These are phyloP conservation scores for Zootermopsis nevadensis DNA, from an alignment of 2,888 invertebrate species.

Conservation along the genomic window DNA sequence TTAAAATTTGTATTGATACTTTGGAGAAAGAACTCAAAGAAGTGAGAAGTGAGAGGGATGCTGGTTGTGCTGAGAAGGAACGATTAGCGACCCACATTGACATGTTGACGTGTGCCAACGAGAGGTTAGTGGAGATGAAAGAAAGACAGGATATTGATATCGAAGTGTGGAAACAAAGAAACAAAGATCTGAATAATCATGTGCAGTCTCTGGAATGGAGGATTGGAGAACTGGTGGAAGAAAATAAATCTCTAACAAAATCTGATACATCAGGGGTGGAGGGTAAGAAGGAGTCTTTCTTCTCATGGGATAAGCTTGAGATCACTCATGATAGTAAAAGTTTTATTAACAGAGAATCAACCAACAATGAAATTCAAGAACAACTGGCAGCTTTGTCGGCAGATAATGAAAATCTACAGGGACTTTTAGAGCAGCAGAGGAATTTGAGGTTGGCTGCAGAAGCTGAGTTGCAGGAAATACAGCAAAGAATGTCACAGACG, in stretches of 20 bases:
- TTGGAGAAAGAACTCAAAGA: slow-evolving; percentile 76
- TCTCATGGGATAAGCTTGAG: slow-evolving; percentile 29
- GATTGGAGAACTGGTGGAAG: slow-evolving; percentile 52
- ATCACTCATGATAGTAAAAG: neutral
- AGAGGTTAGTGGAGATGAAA: slow-evolving; percentile 82
- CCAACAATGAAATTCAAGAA: slow-evolving; percentile 64
- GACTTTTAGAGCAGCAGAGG: slow-evolving; percentile 68
- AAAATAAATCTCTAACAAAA: neutral
- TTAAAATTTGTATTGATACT: slow-evolving; percentile 74
- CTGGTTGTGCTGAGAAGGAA: slow-evolving; percentile 75
- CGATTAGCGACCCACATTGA: slow-evolving; percentile 77
- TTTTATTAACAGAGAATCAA: neutral
- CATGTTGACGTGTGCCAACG: slow-evolving; percentile 79
- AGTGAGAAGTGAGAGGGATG: slow-evolving; percentile 68
- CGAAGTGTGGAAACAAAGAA: slow-evolving; percentile 77
- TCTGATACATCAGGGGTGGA: too few species aligned
- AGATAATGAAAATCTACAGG: slow-evolving; percentile 71
- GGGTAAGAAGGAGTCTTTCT: neutral
- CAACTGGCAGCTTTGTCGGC: slow-evolving; percentile 70
- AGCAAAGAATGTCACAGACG: slow-evolving; percentile 3
- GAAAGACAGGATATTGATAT: slow-evolving; percentile 84
- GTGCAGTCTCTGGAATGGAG: slow-evolving; percentile 66
- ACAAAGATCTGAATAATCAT: slow-evolving; percentile 76
- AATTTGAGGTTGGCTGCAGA: slow-evolving; percentile 59
- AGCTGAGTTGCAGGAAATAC: slow-evolving; percentile 53